Conservation (phyloP, 2,888 invertebrate species). For the Drosophila diplacantha region DNA sequence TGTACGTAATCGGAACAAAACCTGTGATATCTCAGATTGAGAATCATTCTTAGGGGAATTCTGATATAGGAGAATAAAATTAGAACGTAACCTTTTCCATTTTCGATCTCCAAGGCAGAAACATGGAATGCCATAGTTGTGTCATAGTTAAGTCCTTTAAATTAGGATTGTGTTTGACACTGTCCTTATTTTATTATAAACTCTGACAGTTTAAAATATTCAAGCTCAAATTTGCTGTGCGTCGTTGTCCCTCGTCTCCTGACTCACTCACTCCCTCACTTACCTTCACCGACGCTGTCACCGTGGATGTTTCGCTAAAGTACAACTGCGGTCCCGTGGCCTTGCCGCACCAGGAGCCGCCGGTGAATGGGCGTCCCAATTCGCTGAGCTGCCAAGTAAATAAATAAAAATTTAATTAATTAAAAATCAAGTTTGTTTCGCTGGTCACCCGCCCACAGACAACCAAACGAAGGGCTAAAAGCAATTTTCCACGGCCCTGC, state of each 20-base stretch:
- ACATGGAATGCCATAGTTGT: background rate
- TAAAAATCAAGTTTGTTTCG: constrained; percentile 59
- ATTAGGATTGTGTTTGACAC: background rate
- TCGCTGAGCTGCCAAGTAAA: constrained; percentile 84
- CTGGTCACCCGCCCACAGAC: constrained; percentile 28
- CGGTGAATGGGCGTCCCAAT: constrained; percentile 90
- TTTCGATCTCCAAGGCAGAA: too few relatives aligned
- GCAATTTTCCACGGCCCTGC: constrained; percentile 37
- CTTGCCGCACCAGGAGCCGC: constrained; percentile 93
- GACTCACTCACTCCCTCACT: constrained; percentile 32
- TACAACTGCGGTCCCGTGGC: constrained; percentile 89
- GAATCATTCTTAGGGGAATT: too few relatives aligned
- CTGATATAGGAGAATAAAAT: too few relatives aligned
- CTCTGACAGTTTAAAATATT: background rate
- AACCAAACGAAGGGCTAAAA: constrained; percentile 31
- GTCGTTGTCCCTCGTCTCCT: background rate
- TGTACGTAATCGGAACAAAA: background rate
- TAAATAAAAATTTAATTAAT: constrained; percentile 63
- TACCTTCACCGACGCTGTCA: constrained; percentile 89
- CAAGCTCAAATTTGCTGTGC: background rate
- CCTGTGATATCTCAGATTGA: background rate
- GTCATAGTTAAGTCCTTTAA: background rate
- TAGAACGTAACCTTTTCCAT: too few relatives aligned
- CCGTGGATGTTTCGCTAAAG: constrained; percentile 93
- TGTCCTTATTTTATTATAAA: background rate